Base-by-base conservation (phyloP, 2,113 vertebrate genomes). In the Sardina pilchardus region DNA sequence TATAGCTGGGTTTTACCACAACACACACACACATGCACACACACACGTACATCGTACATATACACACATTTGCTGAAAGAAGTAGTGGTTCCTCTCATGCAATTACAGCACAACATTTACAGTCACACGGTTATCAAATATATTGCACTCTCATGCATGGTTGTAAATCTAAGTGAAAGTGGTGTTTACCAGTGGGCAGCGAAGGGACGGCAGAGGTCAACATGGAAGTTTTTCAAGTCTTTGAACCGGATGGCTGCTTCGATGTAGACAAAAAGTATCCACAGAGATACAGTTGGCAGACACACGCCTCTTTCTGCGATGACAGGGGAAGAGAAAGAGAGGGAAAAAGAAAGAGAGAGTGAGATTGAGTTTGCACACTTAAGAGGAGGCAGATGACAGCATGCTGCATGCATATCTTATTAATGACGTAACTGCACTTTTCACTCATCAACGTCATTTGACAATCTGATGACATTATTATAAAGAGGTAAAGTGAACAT, bases 161-260 rank as follows among this genome's bases (percentile, higher is more conserved):
- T 19, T 53, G 3, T 53, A 30, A 67, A 30, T 71, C 6, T 30
- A 34, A 30, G 2, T 34, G 30, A 78, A 78, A 17, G 71, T 78
- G 71, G 12, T 36, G 19, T 86, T 92, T 93, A 96, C 98, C 98
- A 99, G 90, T 99, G 98, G 91, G 98, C 98, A 89, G 98, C 98
- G 91, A 99, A 99, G 0, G 98, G 98, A 88, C 98, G 97, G 94
- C 98, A 99, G 87, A 99, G 95, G 92, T 99, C 98, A 82, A 99
- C 98, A 0, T 99, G 98, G 94, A 99, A 99, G 91, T 99, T 99
- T 94, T 99, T 99, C 93, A 99, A 93, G 93, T 99, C 98, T 96
- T 99, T 99, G 95, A 99, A 99, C 89, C 98, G 96, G 94, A 99
- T 97, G 92, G 98, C 97, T 88, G 98, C 98, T 97, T 99, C 98